Evolutionary conservation across 1,140 invertebrate species (phyloP), one percentile per base, ranked within the genome.

Genomic region (Tribolium madens): DNA sequence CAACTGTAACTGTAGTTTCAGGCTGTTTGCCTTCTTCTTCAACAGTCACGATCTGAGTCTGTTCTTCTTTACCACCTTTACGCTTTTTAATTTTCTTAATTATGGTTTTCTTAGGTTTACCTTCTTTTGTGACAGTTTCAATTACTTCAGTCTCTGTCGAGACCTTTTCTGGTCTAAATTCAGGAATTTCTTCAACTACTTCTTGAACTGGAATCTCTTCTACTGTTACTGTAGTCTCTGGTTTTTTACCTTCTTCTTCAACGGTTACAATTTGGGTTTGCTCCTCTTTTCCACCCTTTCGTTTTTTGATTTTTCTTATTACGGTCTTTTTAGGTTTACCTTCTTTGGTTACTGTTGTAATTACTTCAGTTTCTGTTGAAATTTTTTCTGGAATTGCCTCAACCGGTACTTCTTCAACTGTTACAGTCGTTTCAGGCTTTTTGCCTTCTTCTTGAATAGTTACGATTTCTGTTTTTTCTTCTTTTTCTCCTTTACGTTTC

Each of bases 181-280:
- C 77, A 3, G 83, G 81, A 0, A 84, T 47, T 77, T 79, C 84
- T 57, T 85, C 80, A 9, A 84, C 78, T 46, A 80, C 70, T 53
- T 86, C 84, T 15, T 86, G 86, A 0, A 86, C 75, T 76, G 86
- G 84, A 7, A 72, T 83, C 77, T 89, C 86, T 78, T 87, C 84
- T 0, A 87, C 78, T 0, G 86, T 87, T 31, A 87, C 80, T 3
- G 72, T 81, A 21, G 68, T 81, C 76, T 77, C 70, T 5, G 85
- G 85, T 46, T 81, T 53, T 76, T 87, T 84, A n/a, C 82, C 83
- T 53, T 83, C 79, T 80, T 86, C 84, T 69, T 86, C 81, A 0
- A 84, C 78, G 1, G 80, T 84, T 0, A 83, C 79, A 72, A 86
- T 84, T 82, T 86, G 77, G 0, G 80, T 84, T 3, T 79, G 78